A percentile compares a stretch with the other conserved stretches of the same genome.
These are phyloP conservation scores for Ceyx cyanopectus DNA, from an alignment of 2,113 vertebrate species.

Conservation along the genomic window DNA sequence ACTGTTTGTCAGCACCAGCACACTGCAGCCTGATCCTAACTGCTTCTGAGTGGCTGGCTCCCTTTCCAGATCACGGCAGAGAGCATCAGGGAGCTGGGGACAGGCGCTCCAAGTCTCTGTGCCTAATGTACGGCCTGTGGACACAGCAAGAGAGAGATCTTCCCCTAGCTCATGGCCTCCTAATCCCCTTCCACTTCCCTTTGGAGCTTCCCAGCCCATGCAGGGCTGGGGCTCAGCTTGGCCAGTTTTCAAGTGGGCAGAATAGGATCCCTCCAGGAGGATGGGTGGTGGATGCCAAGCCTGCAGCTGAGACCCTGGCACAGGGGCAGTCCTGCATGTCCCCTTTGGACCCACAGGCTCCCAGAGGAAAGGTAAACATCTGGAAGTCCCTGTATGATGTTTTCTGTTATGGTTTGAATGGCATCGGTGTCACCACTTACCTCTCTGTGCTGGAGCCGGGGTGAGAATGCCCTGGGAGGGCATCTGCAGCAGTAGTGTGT, in stretches of 20 bases:
- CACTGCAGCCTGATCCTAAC: conserved; percentile 26
- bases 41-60: not conserved
- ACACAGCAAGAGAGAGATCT: not conserved
- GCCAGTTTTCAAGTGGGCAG: not conserved
- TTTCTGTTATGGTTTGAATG: not conserved
- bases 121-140: not conserved
- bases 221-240: not conserved
- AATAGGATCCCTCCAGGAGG: not conserved
- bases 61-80: not conserved
- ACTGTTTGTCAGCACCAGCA: not conserved
- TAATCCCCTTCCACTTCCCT: not conserved
- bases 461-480: not conserved
- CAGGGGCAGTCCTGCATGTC: not conserved
- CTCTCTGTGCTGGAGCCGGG: not conserved
- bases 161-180: not conserved
- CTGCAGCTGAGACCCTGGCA: not conserved
- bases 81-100: not conserved
- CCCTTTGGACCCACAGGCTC: not conserved
- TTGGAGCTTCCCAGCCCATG: not conserved
- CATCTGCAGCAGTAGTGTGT: not conserved
- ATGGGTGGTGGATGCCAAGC: not conserved
- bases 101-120: not conserved
- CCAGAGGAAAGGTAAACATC: not conserved
- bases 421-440: not conserved
- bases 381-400: not conserved